These are phyloP conservation scores for Ochlodes sylvanus DNA, from an alignment of 2,888 invertebrate genomes.

Conservation along the genomic window DNA sequence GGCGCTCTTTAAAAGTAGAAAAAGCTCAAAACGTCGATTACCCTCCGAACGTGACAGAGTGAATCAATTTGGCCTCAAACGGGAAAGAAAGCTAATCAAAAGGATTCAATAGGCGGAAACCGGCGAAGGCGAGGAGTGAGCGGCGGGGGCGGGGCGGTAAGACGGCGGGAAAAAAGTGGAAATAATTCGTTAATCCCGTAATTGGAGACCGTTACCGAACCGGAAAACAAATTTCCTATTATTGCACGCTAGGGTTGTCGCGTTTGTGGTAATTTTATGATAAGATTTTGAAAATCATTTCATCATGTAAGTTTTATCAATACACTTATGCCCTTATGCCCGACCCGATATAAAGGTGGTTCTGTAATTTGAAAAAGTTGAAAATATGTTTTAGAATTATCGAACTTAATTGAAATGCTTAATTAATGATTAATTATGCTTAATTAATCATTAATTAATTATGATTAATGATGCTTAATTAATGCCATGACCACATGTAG, in stretches of 20 bases:
- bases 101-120: conserved; percentile 84
- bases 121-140: conserved; percentile 66
- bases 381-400: no score
- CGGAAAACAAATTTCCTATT: conserved; percentile 86
- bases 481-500: no score
- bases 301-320: no score
- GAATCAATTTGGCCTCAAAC: conserved; percentile 75
- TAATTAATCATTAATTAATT: no score
- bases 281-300: no score
- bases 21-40: conserved; percentile 65
- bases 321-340: no score
- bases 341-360: no score
- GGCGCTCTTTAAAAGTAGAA: conserved; percentile 58
- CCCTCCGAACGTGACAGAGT: conserved; percentile 64
- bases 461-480: no score
- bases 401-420: no score
- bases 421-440: no score
- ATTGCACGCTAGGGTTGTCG: conserved; percentile 69
- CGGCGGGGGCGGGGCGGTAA: conserved; percentile 55
- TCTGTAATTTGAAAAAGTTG: no score
- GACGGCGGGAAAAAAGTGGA: conserved; percentile 76
- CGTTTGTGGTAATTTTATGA: not conserved
- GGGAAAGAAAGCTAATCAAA: conserved; percentile 83
- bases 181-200: conserved; percentile 85
- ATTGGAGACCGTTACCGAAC: conserved; percentile 84